Base-by-base conservation (phyloP, 2,888 invertebrate genomes). In the Copidosoma aretas region DNA sequence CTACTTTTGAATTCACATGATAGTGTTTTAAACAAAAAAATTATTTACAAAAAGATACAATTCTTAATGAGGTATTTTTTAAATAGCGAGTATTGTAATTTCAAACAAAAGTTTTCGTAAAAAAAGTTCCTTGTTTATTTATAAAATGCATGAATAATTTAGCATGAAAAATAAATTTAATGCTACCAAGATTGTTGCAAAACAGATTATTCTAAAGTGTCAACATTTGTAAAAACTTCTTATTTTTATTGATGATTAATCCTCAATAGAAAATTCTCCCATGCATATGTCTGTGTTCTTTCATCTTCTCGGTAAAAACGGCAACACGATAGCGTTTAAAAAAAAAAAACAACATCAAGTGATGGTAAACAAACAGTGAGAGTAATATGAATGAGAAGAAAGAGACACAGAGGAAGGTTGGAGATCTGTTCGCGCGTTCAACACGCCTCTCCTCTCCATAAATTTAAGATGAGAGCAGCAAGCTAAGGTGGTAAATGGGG, bases 401-500 rank as follows among this genome's bases (percentile, higher is more conserved):
- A 61, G 39, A 61, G 57, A 41, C 22, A 41, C 24, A n/a, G 22
- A 60, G 3, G 52, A 21, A 22, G n/a, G 32, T 39, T 24, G 1
- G 22, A 17, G 39, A 25, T 58, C 43, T 22, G 46, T 2, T 25
- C 17, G 25, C 56, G 64, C 69, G 71, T 65, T 75, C 73, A 74
- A 72, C 74, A 69, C 75, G 75, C 72, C 71, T 72, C 72, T 71
- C 71, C 70, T 69, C 72, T 59, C 43, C 67, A 51, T 10, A 58
- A 32, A 24, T 65, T 68, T 67, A 73, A 53, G 62, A 73, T 73
- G 70, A 68, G 69, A 60, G 67, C 49, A 49, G 21, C 66, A 67
- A 75, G 83, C 82, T 83, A 84, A 80, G 82, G 82, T 56, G 83
- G 83, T 64, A 84, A 75, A 72, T 81, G 80, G 49, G 83, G 79